phyloP scores from a whole-genome alignment of 2,888 invertebrate genomes.

The Pheosia gnoma region DNA sequence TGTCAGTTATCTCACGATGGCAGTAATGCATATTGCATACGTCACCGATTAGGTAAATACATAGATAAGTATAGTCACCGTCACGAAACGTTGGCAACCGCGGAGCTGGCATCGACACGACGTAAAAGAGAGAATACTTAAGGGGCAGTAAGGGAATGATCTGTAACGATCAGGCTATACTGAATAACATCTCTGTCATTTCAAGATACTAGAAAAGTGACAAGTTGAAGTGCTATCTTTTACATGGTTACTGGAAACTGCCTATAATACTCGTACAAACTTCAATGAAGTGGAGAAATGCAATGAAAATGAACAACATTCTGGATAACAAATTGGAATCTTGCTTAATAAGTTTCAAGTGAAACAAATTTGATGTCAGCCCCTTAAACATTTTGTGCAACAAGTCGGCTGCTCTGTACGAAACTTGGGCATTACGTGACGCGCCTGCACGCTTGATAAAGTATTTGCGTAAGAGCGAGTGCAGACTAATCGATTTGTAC shows the following conservation, averaged over 20 bases:
- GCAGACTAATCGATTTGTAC: constrained; percentile 77
- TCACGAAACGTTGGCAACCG: constrained; percentile 51
- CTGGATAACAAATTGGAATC: background rate
- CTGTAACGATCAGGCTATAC: too few relatives aligned
- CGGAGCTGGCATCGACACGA: constrained; percentile 42
- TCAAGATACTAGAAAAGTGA: too few relatives aligned
- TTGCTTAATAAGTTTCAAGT: constrained; percentile 4
- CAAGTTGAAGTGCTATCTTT: too few relatives aligned
- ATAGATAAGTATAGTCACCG: constrained; percentile 24
- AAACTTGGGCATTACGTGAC: constrained; percentile 74
- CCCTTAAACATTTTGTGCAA: constrained; percentile 58
- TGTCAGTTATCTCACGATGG: constrained; percentile 4
- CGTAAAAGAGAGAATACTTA: constrained; percentile 44
- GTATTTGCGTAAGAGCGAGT: constrained; percentile 74
- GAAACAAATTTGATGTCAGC: constrained; percentile 5
- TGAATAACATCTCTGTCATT: too few relatives aligned
- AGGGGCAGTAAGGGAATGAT: constrained; percentile 2
- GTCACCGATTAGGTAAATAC: constrained; percentile 7
- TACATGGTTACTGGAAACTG: too few relatives aligned
- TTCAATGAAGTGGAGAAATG: background rate
- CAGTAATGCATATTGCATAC: constrained; percentile 3
- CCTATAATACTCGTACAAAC: background rate
- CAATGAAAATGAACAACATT: background rate
- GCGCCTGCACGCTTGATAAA: constrained; percentile 72
- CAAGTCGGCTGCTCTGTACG: constrained; percentile 54